These are phyloP conservation scores for Scaptomyza pallida DNA, from an alignment of 1,140 invertebrate species.

Conservation along the genomic window DNA sequence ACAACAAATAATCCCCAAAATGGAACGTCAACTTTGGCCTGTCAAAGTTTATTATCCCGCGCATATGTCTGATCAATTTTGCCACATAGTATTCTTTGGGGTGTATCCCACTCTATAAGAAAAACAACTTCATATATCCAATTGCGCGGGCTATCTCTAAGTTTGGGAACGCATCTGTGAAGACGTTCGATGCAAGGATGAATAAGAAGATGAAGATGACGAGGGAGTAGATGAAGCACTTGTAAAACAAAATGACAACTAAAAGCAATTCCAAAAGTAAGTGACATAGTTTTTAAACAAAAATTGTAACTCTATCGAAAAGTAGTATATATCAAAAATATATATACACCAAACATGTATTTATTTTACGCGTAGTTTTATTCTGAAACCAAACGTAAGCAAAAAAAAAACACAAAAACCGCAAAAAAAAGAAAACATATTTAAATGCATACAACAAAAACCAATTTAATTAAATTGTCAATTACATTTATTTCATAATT, in stretches of 20 bases:
- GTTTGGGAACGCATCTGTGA: conserved; percentile 24
- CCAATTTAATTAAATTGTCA: conserved; percentile 82
- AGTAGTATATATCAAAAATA: conserved; percentile 71
- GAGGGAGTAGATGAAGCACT: conserved; percentile 64
- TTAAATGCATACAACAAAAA: conserved; percentile 46
- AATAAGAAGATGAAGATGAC: conserved; percentile 7
- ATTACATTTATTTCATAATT: conserved; percentile 81
- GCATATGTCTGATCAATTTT: conserved; percentile 11
- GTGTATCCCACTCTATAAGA: background rate
- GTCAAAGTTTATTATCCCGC: conserved; percentile 50
- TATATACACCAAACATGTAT: conserved; percentile 70
- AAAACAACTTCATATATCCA: conserved; percentile 4
- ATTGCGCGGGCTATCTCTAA: conserved; percentile 20
- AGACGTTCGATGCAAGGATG: background rate
- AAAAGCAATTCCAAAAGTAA: conserved; percentile 81
- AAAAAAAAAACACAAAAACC: conserved; percentile 2
- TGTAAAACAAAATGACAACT: conserved; percentile 81
- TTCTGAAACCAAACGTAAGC: conserved; percentile 46
- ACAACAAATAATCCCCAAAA: conserved; percentile 52
- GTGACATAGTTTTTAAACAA: conserved; percentile 76
- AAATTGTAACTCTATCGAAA: conserved; percentile 71
- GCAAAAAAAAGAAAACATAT: conserved; percentile 24
- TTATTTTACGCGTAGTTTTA: conserved; percentile 77
- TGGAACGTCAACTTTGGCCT: conserved; percentile 53
- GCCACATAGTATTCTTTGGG: background rate